Evolutionary conservation across 2,888 invertebrate genomes (phyloP), one percentile per base, ranked within the genome.

Genomic region (Drosophila tripunctata): DNA sequence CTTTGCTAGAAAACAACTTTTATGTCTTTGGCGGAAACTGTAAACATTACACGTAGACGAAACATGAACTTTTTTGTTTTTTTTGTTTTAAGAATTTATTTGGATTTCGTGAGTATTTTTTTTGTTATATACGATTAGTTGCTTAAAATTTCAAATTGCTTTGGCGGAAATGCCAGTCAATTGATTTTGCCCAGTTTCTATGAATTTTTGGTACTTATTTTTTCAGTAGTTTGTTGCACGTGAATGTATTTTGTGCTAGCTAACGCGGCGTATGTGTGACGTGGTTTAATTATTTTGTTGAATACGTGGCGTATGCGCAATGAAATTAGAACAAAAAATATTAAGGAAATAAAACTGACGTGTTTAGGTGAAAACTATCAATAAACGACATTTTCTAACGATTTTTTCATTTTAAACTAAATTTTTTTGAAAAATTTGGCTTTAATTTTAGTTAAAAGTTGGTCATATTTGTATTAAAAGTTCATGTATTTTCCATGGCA

Each of bases 121-220:
- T 35, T 5, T 5, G n/a, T n/a, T n/a, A n/a, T 21, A 19, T 31
- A 22, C 41, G 38, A 58, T 52, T 58, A 69, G 47, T 73, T 78
- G 48, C 55, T 51, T 55, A 47, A 17, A n/a, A 30, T 38, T 51
- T 60, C 51, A 43, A 84, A 78, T 67, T 60, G 72, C 65, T 62
- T n/a, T 61, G 60, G 61, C 85, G 80, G 80, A 80, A 83, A 80
- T 79, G 67, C 67, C 77, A 73, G 84, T 87, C 87, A 81, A 71
- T 67, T 67, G 48, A 56, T 36, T 55, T 48, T 33, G 57, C 33
- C 44, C 35, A 55, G n/a, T 57, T 45, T n/a, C 5, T 15, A 15
- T 24, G 36, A 24, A 45, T 33, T 64, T 61, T 64, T 61, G 56
- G 43, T 52, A 54, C 64, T 38, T 55, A 4, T 27, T 38, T 55